Evolutionary conservation across 2,113 vertebrate genomes (phyloP).

Genomic region (Tautogolabrus adspersus): DNA sequence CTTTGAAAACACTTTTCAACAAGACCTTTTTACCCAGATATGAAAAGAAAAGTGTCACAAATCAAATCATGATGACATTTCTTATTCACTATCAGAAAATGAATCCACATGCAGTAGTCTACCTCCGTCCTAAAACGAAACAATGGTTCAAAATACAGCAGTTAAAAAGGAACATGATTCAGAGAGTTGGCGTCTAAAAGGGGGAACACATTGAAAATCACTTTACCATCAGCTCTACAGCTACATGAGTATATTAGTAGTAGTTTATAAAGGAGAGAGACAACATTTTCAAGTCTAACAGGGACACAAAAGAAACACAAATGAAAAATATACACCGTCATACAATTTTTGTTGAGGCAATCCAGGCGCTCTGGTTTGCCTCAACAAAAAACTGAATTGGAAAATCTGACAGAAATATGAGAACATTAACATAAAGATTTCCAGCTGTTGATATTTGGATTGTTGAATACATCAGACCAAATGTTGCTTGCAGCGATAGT

Average conservation of each 20-base stretch:
- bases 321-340: conserved; percentile 39
- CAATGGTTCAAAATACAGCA: conserved; percentile 50
- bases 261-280: conserved; percentile 53
- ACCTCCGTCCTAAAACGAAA: conserved; percentile 33
- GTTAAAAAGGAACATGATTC: conserved; percentile 28
- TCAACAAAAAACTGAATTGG: conserved; percentile 15
- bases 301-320: conserved; percentile 5
- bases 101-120: conserved; percentile 63
- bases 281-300: conserved; percentile 53
- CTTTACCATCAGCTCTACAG: conserved; percentile 34
- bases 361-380: conserved; percentile 28
- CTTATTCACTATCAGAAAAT: conserved; percentile 41
- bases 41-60: conserved; percentile 41
- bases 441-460: conserved; percentile 28
- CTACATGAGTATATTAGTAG: conserved; percentile 57
- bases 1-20: conserved; percentile 38
- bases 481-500: conserved; percentile 62
- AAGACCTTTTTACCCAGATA: conserved; percentile 35
- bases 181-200: conserved; percentile 56
- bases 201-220: conserved; percentile 59
- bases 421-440: background rate
- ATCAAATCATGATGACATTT: conserved; percentile 35
- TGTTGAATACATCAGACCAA: conserved; percentile 23
- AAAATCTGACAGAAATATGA: conserved; percentile 14
- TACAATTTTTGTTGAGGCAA: conserved; percentile 32